Evolutionary conservation across 2,888 invertebrate species (phyloP), one percentile per base, ranked within the genome.

Genomic region (Gnatocerus cornutus): DNA sequence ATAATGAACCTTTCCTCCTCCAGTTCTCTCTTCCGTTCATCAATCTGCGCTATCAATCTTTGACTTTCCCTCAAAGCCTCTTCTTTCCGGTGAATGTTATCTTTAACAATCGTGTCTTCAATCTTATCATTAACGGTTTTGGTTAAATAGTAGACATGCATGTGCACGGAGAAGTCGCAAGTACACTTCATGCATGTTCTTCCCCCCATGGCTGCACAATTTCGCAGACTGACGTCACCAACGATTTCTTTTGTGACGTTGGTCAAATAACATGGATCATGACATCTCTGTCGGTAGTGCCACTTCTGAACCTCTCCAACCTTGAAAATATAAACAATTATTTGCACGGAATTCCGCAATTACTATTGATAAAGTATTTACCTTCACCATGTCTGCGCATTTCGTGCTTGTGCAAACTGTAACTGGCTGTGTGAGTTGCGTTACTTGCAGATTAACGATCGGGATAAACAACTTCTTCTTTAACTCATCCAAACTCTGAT

Each of bases 71-170:
- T 55, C 5, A 78, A 52, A 0, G 77, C 71, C 16, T 74, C 72
- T 62, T 80, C 76, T 62, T 76, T 79, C 1, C 66, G 71, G 4
- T 66, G 69, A 12, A 83, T 78, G 61, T 73, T 78, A 10, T 67
- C 61, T 30, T 77, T 69, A 5, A 82, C 73, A 27, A 74, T 74
- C 9, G 71, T 68, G 65, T 83, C 81, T 21, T 74, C 72, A 30
- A 80, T 75, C 45, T 73, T 74, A 9, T 72, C 75, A 41, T 79
- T 74, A 37, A 77, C 72, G 3, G 78, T 78, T 68, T 78, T 74
- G 1, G 81, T 81, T 71, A 78, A 73, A 62, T 83, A 84, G 56
- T 83, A 83, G 43, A 84, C 77, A 64, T 84, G 83, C 81, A 83
- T 80, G 61, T 84, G 83, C 0, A 77, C 71, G 13, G 73, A 76